Evolutionary conservation across 2,113 vertebrate genomes (phyloP).

Genomic region (Nothocercus nigrocapillus): DNA sequence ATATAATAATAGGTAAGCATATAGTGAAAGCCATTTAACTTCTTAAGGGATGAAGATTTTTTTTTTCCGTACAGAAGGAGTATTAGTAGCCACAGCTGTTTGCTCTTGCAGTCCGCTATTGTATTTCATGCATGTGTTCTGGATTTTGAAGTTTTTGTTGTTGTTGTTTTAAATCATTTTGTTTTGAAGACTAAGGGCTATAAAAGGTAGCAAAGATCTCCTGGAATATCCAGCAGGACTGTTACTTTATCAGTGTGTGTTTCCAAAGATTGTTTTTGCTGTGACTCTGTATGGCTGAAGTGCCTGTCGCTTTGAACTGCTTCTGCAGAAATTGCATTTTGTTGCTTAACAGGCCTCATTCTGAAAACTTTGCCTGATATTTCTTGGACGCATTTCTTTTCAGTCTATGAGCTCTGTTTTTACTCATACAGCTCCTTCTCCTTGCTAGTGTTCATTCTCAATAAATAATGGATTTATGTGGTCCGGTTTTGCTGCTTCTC

Average conservation of each 20-base stretch:
- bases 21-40: neutral
- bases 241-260: neutral
- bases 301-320: neutral
- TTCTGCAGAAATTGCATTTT: neutral
- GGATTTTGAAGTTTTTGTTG: neutral
- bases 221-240: neutral
- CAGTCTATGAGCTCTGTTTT: neutral
- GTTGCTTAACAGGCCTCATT: neutral
- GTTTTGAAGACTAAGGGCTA: neutral
- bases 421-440: neutral
- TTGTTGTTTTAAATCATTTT: neutral
- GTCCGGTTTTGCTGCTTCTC: neutral
- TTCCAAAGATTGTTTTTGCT: neutral
- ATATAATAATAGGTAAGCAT: neutral
- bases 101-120: neutral
- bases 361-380: neutral
- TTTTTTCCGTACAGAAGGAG: fast-evolving
- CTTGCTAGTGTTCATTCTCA: neutral
- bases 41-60: neutral
- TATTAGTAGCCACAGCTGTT: neutral
- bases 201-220: neutral
- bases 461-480: neutral
- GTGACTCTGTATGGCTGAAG: neutral
- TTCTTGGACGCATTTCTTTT: neutral
- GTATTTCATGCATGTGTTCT: neutral